Conservation (phyloP, 2,113 vertebrate species). For the Fulica atra region DNA sequence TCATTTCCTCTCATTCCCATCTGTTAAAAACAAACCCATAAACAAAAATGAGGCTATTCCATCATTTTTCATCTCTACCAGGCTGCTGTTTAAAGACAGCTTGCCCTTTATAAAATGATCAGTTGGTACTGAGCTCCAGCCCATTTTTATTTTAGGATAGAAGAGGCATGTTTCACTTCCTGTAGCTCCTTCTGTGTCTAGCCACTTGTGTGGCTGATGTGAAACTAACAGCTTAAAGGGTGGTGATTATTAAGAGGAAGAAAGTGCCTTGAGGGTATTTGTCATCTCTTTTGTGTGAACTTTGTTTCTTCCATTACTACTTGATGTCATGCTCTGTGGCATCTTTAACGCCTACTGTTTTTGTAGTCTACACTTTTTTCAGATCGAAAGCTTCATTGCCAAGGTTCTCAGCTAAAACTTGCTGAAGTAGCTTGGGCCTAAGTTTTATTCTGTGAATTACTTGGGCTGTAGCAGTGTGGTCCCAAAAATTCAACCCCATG, state of each 20-base stretch:
- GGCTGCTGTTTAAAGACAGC: neutral
- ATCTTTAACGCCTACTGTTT: slow-evolving; percentile 1
- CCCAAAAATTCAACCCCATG: neutral
- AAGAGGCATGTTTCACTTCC: slow-evolving; percentile 4
- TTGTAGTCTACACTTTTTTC: neutral
- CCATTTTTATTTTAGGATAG: slow-evolving; percentile 4
- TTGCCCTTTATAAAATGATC: neutral
- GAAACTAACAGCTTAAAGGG: neutral
- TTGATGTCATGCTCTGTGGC: neutral
- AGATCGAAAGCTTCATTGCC: neutral
- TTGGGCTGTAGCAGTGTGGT: neutral
- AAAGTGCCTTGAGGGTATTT: neutral
- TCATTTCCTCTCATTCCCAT: neutral
- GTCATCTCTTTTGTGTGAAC: neutral
- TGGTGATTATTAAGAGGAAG: slow-evolving; percentile 14
- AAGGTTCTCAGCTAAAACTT: slow-evolving; percentile 5
- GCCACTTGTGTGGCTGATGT: neutral
- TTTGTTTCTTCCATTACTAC: neutral
- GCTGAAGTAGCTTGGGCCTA: neutral
- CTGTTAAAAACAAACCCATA: slow-evolving; percentile 10
- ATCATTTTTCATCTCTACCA: neutral
- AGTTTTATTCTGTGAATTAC: neutral
- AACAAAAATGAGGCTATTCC: neutral
- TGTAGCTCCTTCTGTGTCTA: neutral
- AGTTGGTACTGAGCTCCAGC: neutral